Evolutionary conservation across 2,113 vertebrate species (phyloP).

Genomic region (Sylvietta virens): DNA sequence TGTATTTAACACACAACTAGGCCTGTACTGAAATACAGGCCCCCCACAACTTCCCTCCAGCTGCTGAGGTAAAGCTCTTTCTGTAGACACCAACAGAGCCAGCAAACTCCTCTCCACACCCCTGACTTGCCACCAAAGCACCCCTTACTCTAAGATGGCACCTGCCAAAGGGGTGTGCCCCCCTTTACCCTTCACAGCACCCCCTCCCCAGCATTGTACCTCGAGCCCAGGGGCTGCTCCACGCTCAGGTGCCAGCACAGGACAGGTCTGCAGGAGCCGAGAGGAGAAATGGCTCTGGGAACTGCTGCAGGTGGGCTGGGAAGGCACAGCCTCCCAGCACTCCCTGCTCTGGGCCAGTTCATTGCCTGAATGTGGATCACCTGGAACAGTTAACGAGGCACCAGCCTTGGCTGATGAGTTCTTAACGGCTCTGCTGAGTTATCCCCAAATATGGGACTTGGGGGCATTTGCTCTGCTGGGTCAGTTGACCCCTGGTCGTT

Average conservation of each 20-base stretch:
- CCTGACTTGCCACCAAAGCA: not conserved
- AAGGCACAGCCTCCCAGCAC: not conserved
- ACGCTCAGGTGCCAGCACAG: accelerated
- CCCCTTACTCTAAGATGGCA: accelerated
- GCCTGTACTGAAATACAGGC: not conserved
- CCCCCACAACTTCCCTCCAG: not conserved
- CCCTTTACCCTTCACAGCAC: accelerated
- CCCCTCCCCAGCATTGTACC: not conserved
- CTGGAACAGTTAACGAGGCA: not conserved
- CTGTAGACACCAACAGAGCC: accelerated
- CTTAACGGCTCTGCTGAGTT: not conserved
- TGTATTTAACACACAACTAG: not conserved
- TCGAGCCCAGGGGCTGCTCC: accelerated
- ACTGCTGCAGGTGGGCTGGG: not conserved
- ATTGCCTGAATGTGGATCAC: not conserved
- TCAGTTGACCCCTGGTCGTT: not conserved
- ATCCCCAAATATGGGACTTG: not conserved
- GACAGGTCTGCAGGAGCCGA: not conserved
- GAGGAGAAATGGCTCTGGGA: accelerated
- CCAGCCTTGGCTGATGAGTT: not conserved
- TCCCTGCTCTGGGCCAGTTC: too few relatives aligned
- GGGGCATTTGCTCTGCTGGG: not conserved
- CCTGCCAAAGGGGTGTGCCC: accelerated
- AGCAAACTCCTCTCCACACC: not conserved
- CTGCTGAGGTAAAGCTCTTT: not conserved